phyloP scores from a whole-genome alignment of 2,113 vertebrate species.

The Brachyistius frenatus region DNA sequence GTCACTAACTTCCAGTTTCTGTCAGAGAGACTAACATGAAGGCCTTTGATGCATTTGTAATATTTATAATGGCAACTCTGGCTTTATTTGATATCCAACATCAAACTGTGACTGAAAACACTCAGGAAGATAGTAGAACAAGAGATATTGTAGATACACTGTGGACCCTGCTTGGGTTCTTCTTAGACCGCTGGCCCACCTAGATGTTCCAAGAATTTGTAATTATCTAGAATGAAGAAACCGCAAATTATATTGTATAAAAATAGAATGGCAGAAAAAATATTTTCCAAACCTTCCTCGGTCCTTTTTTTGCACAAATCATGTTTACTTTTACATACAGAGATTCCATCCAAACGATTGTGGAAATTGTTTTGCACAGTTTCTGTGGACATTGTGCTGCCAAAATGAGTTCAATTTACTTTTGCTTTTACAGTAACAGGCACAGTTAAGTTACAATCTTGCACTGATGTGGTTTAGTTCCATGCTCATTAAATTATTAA shows the following conservation, averaged over 20 bases:
- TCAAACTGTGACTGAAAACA: background rate
- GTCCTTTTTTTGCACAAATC: background rate
- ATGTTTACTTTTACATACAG: background rate
- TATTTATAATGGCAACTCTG: background rate
- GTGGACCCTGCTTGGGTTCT: background rate
- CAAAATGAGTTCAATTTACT: too few species aligned
- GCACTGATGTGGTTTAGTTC: too few species aligned
- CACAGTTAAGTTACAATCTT: too few species aligned
- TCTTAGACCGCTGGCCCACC: constrained; percentile 2
- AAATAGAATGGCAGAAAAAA: constrained; percentile 2
- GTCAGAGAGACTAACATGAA: constrained; percentile 14
- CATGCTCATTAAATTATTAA: background rate
- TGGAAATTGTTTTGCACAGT: too few species aligned
- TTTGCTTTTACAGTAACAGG: too few species aligned
- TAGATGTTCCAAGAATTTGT: too few species aligned
- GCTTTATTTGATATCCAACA: background rate
- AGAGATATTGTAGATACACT: too few species aligned
- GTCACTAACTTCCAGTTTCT: constrained; percentile 16
- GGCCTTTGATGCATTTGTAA: constrained; percentile 30
- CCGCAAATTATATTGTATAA: constrained; percentile 21
- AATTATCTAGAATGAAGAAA: constrained; percentile 35
- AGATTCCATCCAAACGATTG: background rate
- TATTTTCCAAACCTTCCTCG: background rate
- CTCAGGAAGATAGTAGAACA: background rate
- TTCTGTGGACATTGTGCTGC: too few species aligned